phyloP scores from a whole-genome alignment of 1,140 invertebrate genomes.

The Ceratoteleas bidentatus region DNA sequence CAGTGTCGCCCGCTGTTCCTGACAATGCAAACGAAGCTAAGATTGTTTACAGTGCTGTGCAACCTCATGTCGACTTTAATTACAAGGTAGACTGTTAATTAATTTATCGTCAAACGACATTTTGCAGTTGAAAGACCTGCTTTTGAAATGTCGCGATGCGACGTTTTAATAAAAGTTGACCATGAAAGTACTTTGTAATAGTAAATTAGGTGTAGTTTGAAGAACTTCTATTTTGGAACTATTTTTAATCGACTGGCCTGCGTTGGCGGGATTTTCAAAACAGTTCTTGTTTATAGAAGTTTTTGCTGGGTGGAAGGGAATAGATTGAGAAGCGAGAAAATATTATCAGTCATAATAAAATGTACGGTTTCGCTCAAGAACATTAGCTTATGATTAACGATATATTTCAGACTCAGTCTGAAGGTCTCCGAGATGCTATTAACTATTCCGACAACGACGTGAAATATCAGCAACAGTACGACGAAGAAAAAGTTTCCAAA shows the following conservation, averaged over 20 bases:
- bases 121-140: background rate
- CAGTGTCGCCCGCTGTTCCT: conserved; percentile 55
- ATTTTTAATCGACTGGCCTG: no score
- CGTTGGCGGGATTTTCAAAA: no score
- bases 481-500: conserved; percentile 47
- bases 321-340: background rate
- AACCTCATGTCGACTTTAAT: conserved; percentile 41
- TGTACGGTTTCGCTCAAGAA: background rate
- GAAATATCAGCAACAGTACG: conserved; percentile 55
- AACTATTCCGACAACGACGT: conserved; percentile 61
- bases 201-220: no score
- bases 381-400: background rate
- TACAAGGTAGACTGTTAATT: conserved; percentile 46
- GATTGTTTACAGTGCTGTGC: conserved; percentile 47
- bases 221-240: no score
- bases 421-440: conserved; percentile 59
- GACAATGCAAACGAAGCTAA: conserved; percentile 28
- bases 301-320: no score
- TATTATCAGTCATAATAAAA: background rate
- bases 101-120: conserved; percentile 11
- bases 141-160: background rate
- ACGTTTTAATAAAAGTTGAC: background rate
- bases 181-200: background rate
- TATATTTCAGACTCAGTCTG: conserved; percentile 47
- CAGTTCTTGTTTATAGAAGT: no score